Percentiles rank a stretch among this genome's conserved stretches.
Conservation (phyloP, 2,888 invertebrate species). For the Gnatocerus cornutus region DNA sequence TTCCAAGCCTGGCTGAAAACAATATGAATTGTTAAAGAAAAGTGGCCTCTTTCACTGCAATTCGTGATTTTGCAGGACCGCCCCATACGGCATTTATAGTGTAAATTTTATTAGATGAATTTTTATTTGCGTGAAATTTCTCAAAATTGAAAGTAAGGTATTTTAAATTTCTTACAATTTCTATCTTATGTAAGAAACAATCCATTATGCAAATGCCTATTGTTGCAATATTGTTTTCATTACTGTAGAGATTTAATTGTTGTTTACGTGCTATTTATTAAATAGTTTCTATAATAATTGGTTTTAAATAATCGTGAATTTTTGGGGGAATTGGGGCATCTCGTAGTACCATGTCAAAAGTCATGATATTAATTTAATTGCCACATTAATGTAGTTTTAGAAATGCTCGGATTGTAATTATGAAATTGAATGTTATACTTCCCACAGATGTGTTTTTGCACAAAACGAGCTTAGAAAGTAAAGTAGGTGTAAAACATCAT, state of each 20-base stretch:
- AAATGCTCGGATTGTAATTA: constrained; percentile 55
- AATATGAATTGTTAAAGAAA: constrained; percentile 44
- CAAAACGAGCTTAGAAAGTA: constrained; percentile 60
- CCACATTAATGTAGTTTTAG: constrained; percentile 44
- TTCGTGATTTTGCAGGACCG: constrained; percentile 50
- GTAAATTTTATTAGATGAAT: constrained; percentile 32
- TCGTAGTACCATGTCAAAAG: constrained; percentile 42
- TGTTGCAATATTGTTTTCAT: constrained; percentile 58
- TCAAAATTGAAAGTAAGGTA: constrained; percentile 58
- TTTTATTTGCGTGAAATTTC: constrained; percentile 50
- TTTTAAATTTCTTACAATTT: constrained; percentile 57
- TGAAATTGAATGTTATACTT: constrained; percentile 60
- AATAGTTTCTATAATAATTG: constrained; percentile 45
- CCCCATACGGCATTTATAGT: constrained; percentile 49
- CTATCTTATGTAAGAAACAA: constrained; percentile 59
- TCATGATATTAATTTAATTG: constrained; percentile 48
- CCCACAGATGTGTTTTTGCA: constrained; percentile 59
- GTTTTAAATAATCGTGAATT: constrained; percentile 9
- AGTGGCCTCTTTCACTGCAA: constrained; percentile 45
- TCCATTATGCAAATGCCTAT: constrained; percentile 62
- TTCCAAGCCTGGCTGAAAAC: constrained; percentile 33
- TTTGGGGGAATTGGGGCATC: constrained; percentile 19
- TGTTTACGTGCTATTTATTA: constrained; percentile 60
- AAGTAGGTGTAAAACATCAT: constrained; percentile 62
- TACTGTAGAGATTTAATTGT: constrained; percentile 55